Evolutionary conservation across 2,797 vertebrate genomes (phyloP).

Genomic region (Melanotaenia trifasciata): DNA sequence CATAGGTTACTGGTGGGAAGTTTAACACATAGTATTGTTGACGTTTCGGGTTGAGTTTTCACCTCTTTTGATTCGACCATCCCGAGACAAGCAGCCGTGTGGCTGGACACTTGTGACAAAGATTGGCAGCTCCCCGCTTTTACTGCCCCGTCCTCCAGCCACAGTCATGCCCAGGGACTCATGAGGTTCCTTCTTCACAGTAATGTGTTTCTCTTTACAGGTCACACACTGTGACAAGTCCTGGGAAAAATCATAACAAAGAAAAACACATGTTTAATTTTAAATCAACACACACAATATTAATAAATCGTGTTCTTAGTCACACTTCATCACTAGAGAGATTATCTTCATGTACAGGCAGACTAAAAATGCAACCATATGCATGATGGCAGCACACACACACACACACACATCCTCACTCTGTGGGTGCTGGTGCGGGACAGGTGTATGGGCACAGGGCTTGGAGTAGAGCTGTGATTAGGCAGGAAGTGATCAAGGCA

Average conservation of each 20-base stretch:
- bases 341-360: not conserved
- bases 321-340: not conserved
- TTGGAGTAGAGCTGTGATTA: conserved; percentile 85
- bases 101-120: conserved; percentile 98
- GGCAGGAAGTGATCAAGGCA: conserved; percentile 88
- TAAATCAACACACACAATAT: not conserved
- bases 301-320: not conserved
- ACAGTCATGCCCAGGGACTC: conserved; percentile 99
- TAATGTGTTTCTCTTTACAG: conserved; percentile 98
- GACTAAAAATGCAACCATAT: not conserved
- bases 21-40: not conserved
- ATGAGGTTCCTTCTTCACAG: conserved; percentile 94
- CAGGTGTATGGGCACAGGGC: conserved; percentile 88
- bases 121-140: conserved; percentile 97
- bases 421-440: conserved; percentile 91
- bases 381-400: not conserved
- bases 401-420: conserved; percentile 79
- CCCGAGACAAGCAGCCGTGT: conserved; percentile 94
- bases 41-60: not conserved
- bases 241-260: conserved; percentile 71
- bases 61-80: conserved; percentile 97
- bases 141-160: conserved; percentile 95
- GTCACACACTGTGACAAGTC: conserved; percentile 95
- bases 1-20: not conserved
- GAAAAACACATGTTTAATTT: conserved; percentile 12